Evolutionary conservation across 2,888 invertebrate genomes (phyloP), one percentile per base, ranked within the genome.

Genomic region (Clusia tigrina): DNA sequence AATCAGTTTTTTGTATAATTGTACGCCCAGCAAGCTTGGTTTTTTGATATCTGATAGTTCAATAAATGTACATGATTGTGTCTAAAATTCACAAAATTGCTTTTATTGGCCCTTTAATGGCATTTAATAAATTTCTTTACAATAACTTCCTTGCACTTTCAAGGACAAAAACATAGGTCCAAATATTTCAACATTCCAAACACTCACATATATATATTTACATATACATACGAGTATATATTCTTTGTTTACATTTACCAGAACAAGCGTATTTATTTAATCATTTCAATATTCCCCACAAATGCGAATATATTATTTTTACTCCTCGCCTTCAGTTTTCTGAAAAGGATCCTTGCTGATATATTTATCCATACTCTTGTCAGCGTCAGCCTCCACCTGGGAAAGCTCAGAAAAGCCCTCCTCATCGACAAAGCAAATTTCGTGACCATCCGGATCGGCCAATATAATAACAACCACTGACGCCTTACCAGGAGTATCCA

Each of bases 341-440:
- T 84, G 83, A 66, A 80, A 83, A 67, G 84, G 85, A 78, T 84
- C 84, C 62, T 83, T 83, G 20, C n/a, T 26, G 54, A 95, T 93
- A 72, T 87, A 93, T 81, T 90, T 89, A 72, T 92, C 88, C 24
- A 98, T 85, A 48, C 91, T 87, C n/a, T 87, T 85, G 70, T 95
- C 92, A 54, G 93, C 93, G 59, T 91, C 87, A 0, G 92, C 90
- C 81, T 98, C 98, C 2, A 94, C 88, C 73, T 91, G 87, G 0
- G 97, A 96, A 42, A 98, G 85, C 75, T 96, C 88, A 5, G 91
- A 85, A 85, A 96, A 99, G 38, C 92, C 96, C 85, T 97, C 96
- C 74, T 97, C 96, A 67, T 97, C 98, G 3, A 98, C 98, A 84
- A 98, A 98, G 84, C 98, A 98, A 69, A 99, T 98, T 86, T 99